These are phyloP conservation scores for Stratiomys singularior DNA, from an alignment of 2,888 invertebrate genomes.

Conservation along the genomic window DNA sequence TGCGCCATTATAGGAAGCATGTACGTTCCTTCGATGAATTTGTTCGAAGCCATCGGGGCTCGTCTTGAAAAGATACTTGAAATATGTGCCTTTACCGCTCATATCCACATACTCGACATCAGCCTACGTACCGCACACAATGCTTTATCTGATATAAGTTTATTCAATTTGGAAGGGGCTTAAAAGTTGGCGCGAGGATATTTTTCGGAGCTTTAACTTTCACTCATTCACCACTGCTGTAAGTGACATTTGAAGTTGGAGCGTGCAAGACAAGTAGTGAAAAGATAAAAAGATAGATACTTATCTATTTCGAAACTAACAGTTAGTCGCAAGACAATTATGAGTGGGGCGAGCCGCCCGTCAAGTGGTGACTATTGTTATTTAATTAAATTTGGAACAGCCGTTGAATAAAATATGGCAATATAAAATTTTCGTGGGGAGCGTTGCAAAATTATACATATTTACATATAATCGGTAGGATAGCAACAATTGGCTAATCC, in stretches of 20 bases:
- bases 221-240: background rate
- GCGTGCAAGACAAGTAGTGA: slow-evolving; percentile 1
- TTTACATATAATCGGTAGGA: no score
- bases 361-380: background rate
- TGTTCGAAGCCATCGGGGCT: no score
- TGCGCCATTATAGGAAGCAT: background rate
- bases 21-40: no score
- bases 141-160: no score
- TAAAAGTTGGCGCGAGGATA: background rate
- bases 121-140: background rate
- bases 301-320: background rate
- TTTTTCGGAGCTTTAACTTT: slow-evolving; percentile 4
- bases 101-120: background rate
- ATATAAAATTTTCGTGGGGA: no score
- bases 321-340: background rate
- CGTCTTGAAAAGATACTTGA: no score
- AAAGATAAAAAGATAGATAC: background rate
- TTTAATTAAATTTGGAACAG: background rate
- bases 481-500: no score
- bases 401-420: background rate
- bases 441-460: no score
- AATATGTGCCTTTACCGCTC: background rate
- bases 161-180: background rate
- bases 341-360: background rate
- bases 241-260: background rate